A percentile compares a stretch with the other conserved stretches of the same genome.
phyloP scores from a whole-genome alignment of 2,113 vertebrate species.

The Myodes glareolus region DNA sequence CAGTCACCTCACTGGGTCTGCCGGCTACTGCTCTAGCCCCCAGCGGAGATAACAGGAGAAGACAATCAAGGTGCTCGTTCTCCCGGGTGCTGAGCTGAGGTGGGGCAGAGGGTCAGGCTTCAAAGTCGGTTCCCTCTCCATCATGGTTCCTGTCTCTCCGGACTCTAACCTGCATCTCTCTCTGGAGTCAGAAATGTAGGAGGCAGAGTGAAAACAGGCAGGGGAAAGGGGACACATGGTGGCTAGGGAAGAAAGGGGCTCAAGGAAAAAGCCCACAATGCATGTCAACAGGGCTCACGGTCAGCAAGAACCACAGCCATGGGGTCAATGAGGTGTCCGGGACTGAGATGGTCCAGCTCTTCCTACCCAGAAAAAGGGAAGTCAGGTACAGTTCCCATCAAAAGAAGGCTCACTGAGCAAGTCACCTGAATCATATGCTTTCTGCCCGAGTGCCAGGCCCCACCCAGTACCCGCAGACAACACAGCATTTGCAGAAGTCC shows the following conservation, averaged over 20 bases:
- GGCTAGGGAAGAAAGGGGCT: neutral
- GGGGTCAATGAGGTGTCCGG: neutral
- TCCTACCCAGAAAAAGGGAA: neutral
- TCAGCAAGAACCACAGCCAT: neutral
- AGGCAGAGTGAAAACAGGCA: neutral
- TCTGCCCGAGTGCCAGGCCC: neutral
- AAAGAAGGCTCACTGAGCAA: neutral
- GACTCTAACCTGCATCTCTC: neutral
- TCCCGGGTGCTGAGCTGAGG: too few species aligned
- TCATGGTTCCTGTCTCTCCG: neutral
- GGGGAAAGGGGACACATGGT: too few species aligned
- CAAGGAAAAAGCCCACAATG: neutral
- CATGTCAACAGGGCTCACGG: neutral
- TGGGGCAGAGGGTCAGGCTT: neutral
- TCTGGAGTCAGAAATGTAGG: neutral
- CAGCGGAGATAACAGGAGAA: neutral
- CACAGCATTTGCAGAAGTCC: neutral
- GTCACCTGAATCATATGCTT: neutral
- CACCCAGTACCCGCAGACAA: accelerated
- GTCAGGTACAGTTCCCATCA: neutral
- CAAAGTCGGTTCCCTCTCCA: neutral
- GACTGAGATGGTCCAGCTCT: neutral
- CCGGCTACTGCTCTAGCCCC: neutral
- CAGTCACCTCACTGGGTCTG: neutral
- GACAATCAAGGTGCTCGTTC: too few species aligned